These are phyloP conservation scores for Vespertilio murinus DNA, from an alignment of 2,797 vertebrate species.

Conservation along the genomic window DNA sequence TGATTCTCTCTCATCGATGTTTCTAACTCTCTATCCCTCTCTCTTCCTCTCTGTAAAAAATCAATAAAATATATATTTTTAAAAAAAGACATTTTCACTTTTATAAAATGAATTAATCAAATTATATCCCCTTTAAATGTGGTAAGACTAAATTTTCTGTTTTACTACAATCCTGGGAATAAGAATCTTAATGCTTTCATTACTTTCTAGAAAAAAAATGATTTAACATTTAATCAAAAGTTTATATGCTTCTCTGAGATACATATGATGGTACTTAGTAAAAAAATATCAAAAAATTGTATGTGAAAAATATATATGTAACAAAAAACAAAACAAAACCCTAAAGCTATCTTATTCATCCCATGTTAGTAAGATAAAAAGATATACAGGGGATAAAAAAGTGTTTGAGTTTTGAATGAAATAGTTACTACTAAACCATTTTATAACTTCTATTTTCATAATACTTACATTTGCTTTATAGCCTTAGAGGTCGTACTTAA, in stretches of 20 bases:
- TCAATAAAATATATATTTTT: no score
- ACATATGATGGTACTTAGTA: not conserved
- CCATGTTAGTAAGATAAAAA: not conserved
- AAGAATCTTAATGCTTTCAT: not conserved
- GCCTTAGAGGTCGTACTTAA: not conserved
- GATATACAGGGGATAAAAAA: not conserved
- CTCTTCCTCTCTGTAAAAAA: no score
- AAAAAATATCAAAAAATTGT: not conserved
- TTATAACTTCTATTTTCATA: not conserved
- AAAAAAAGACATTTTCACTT: conserved; percentile 27
- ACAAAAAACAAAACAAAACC: not conserved
- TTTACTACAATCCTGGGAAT: not conserved
- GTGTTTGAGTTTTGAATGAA: not conserved
- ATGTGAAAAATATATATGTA: not conserved
- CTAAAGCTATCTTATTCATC: not conserved
- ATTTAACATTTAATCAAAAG: not conserved
- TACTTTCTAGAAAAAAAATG: conserved; percentile 11
- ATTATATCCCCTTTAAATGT: not conserved
- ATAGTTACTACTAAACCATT: not conserved
- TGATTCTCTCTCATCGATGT: no score
- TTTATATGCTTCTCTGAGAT: not conserved
- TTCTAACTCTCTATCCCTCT: no score
- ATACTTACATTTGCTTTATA: not conserved
- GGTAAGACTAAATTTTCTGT: not conserved
- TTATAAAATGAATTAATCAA: conserved; percentile 40